Evolutionary conservation across 2,797 vertebrate species (phyloP), one percentile per base, ranked within the genome.

Genomic region (Rhinatrema bivittatum): DNA sequence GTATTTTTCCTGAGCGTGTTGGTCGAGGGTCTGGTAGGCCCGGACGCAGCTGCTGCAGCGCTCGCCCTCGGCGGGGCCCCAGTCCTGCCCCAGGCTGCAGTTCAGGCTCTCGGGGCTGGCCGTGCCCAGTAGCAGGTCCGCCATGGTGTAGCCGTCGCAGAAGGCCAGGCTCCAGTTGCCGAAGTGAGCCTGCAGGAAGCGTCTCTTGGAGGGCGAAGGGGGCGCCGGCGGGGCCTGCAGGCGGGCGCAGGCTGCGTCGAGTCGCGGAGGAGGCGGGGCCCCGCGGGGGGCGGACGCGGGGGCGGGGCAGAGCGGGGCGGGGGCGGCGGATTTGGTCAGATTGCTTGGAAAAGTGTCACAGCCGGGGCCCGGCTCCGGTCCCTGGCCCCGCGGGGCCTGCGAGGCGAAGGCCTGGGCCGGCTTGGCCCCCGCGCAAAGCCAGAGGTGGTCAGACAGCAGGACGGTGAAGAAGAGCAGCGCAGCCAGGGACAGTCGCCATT

Each of bases 1-100:
- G 48, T 88, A 89, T 84, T 88, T 89, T 86, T 90, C 87, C 84
- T 87, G 87, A 85, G 87, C 87, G 70, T 89, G 87, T 81, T 84
- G 83, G 76, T 88, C 87, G 68, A 88, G 78, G 64, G 84, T 72
- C 72, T 83, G 81, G 65, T 88, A 89, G 5, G 82, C 81, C 68
- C 85, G 81, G 53, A 88, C 71, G 50, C 87, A 90, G 70, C 62
- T 72, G 71, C 76, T 79, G 63, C 85, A 89, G 57, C 77, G 74
- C 61, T 87, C 84, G 47, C 78, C 81, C 38, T 68, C 81, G 53
- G 85, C 48, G 42, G 87, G 85, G 63, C 68, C 74, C 71, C 81
- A 71, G 57, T 88, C 73, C 65, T 70, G 78, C 48, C 82, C 67
- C 62, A 87, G 53, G 56, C 83, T 86, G 81, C 87, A 90, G 71